These are phyloP conservation scores for Ailuropoda melanoleuca DNA, from an alignment of 2,113 vertebrate species.

Conservation along the genomic window DNA sequence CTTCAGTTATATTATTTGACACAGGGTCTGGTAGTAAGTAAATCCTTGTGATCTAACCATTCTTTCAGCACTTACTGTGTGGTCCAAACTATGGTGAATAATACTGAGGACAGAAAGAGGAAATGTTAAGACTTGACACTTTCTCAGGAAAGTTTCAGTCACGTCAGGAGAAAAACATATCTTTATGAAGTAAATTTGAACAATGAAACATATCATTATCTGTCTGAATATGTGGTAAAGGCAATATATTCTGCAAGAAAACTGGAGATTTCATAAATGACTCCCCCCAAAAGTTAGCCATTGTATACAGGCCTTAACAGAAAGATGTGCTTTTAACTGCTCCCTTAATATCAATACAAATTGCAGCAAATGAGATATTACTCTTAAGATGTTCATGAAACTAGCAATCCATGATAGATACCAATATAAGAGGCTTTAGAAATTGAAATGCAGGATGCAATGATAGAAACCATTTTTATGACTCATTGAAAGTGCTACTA, in stretches of 20 bases:
- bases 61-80: neutral
- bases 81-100: neutral
- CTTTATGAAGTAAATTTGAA: neutral
- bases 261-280: neutral
- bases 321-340: neutral
- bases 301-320: neutral
- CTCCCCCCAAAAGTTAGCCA: neutral
- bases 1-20: neutral
- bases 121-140: neutral
- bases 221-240: slow-evolving; percentile 24
- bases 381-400: slow-evolving; percentile 2
- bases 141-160: neutral
- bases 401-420: neutral
- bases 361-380: neutral
- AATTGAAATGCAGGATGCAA: neutral
- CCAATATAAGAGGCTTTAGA: neutral
- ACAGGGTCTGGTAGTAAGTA: neutral
- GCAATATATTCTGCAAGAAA: neutral
- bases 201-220: neutral
- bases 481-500: neutral
- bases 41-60: neutral
- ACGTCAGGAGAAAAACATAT: neutral
- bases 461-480: neutral
- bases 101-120: neutral
- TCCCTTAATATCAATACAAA: slow-evolving; percentile 3